A percentile compares a stretch with the other conserved stretches of the same genome.
Conservation (phyloP, 1,140 invertebrate species). For the Andrena cerasifolii region DNA sequence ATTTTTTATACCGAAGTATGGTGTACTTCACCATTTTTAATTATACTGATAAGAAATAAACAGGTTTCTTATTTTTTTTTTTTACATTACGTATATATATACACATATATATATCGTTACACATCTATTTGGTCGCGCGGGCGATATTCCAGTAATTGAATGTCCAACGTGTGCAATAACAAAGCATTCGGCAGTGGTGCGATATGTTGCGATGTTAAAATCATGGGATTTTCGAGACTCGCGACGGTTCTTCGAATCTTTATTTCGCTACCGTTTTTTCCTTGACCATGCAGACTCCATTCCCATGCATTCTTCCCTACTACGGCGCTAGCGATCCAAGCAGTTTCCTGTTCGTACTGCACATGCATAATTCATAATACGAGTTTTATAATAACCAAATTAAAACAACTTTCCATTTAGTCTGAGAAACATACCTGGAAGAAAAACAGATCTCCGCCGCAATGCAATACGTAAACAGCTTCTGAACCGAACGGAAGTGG, state of each 20-base stretch:
- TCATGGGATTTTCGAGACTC: conserved; percentile 64
- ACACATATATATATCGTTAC: conserved; percentile 4
- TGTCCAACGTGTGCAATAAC: conserved; percentile 57
- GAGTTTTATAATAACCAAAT: background rate
- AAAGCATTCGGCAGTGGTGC: conserved; percentile 69
- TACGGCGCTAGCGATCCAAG: conserved; percentile 70
- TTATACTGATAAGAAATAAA: conserved; percentile 24
- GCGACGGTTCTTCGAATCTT: conserved; percentile 68
- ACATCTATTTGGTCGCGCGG: conserved; percentile 25
- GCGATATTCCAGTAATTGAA: conserved; percentile 65
- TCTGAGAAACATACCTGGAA: conserved; percentile 69
- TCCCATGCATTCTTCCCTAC: conserved; percentile 65
- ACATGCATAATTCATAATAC: conserved; percentile 23
- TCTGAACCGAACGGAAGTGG: conserved; percentile 72
- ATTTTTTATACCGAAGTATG: conserved; percentile 9
- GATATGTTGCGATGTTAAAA: conserved; percentile 53
- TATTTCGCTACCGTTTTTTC: conserved; percentile 64
- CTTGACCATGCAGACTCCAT: conserved; percentile 70
- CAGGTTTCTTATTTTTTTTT: conserved; percentile 24
- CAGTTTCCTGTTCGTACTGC: conserved; percentile 69
- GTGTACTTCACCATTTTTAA: conserved; percentile 18
- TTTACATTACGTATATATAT: conserved; percentile 13
- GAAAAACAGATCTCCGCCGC: conserved; percentile 73
- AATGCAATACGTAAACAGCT: conserved; percentile 73
- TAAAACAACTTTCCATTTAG: background rate